phyloP scores from a whole-genome alignment of 2,888 invertebrate species.

The Cancer borealis region DNA sequence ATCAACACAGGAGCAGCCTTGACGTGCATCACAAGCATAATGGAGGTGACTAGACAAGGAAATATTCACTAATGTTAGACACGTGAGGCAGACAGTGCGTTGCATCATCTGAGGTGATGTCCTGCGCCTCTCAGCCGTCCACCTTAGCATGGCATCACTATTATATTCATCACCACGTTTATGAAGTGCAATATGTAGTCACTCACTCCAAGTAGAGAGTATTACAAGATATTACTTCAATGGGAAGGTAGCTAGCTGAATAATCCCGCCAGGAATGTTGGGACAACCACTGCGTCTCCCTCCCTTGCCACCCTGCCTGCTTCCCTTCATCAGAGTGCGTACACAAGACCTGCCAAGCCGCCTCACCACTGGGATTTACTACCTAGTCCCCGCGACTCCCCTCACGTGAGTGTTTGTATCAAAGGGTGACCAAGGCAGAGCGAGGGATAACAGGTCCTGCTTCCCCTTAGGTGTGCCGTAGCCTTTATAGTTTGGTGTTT shows the following conservation, averaged over 20 bases:
- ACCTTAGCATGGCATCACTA: not conserved
- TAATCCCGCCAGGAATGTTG: not conserved
- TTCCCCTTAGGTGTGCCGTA: not conserved
- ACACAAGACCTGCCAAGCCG: not conserved
- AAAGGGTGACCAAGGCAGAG: not conserved
- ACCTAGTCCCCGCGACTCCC: not conserved
- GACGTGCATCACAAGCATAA: not conserved
- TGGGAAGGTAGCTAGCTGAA: not conserved
- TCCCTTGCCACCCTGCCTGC: not conserved
- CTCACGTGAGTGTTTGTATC: not conserved
- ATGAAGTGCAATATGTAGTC: conserved; percentile 1
- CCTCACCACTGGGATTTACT: not conserved
- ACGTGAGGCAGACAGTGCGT: not conserved
- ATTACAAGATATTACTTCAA: not conserved
- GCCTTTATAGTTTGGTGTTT: not conserved
- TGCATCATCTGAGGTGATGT: too few relatives aligned
- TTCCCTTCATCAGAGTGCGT: not conserved
- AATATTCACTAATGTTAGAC: not conserved
- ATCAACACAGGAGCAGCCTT: not conserved
- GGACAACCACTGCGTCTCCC: not conserved
- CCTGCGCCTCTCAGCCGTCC: too few relatives aligned
- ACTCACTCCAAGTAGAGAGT: not conserved
- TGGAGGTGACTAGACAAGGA: not conserved
- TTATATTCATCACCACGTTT: not conserved
- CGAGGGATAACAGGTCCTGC: not conserved